These are phyloP conservation scores for Saccostrea glomerata DNA, from an alignment of 1,140 invertebrate genomes.

Conservation along the genomic window DNA sequence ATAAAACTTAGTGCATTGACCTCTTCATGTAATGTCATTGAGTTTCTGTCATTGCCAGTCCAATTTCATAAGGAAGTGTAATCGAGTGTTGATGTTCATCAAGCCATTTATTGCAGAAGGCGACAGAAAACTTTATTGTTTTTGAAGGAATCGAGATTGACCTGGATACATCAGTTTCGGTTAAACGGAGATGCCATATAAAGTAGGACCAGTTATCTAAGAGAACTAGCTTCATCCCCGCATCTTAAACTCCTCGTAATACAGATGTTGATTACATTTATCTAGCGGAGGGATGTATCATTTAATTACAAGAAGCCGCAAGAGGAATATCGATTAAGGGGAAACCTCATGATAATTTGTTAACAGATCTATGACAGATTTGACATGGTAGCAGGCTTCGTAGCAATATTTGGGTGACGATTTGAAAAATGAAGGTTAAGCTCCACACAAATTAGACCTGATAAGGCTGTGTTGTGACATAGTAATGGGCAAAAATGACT, in stretches of 20 bases:
- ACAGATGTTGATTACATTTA: conserved; percentile 16
- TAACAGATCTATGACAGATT: conserved; percentile 30
- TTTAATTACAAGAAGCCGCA: conserved; percentile 38
- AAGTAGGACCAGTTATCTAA: conserved; percentile 3
- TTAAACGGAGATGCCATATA: background rate
- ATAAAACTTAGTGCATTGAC: conserved; percentile 1
- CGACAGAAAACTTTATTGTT: conserved; percentile 25
- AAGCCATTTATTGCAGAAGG: conserved; percentile 11
- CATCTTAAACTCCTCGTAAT: background rate
- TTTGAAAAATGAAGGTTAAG: conserved; percentile 38
- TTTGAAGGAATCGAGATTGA: conserved; percentile 31
- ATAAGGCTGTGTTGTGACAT: conserved; percentile 26
- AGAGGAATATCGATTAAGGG: conserved; percentile 15
- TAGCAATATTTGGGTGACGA: conserved; percentile 37
- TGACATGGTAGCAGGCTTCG: conserved; percentile 22
- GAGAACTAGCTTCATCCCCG: background rate
- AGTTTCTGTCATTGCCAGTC: background rate
- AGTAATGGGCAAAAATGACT: conserved; percentile 30
- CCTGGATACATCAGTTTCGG: conserved; percentile 8
- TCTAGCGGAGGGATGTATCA: conserved; percentile 19
- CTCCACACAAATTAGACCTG: conserved; percentile 13
- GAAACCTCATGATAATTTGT: conserved; percentile 11
- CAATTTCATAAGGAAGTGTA: conserved; percentile 25
- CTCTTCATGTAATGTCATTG: background rate
- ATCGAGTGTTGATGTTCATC: background rate